Evolutionary conservation across 1,140 invertebrate genomes (phyloP), one percentile per base, ranked within the genome.

Genomic region (Drosophila kepulauana): DNA sequence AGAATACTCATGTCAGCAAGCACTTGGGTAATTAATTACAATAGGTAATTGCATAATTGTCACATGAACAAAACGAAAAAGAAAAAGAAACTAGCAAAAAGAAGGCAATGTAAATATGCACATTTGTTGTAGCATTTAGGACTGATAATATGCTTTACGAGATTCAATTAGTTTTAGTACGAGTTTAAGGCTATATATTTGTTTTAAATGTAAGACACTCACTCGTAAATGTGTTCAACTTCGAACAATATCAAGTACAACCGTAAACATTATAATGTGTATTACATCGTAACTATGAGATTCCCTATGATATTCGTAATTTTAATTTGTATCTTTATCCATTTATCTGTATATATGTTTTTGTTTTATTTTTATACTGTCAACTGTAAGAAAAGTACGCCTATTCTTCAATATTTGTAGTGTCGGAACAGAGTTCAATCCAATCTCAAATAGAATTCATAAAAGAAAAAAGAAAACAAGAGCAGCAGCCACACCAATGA

Each of bases 101-200:
- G 20, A 64, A 61, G 66, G 61, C 66, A 79, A 78, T 88, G 84
- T 88, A 88, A 84, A 88, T 88, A 88, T 79, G 63, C 74, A 77
- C 63, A 61, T 41, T 75, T 16, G 61, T 71, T 69, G 28, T 75
- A 75, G 58, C 25, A 15, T 16, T 25, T 87, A 79, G 82, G 76
- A 82, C 79, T 87, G 84, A 80, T 82, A 88, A 77, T 68, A 79
- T 79, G 75, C 70, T 87, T 77, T 82, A 11, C 38, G 43, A 28
- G 8, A 49, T 49, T 75, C 52, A 30, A 70, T 87, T 79, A 85
- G 81, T 57, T 57, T 77, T 68, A 82, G 74, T 49, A 41, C 25
- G 43, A 41, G 20, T 41, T 20, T 57, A 56, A 72, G 51, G 45
- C 56, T 65, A 1, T 64, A 25, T 72, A 25, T 25, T 25, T 72